phyloP scores from a whole-genome alignment of 1,140 invertebrate genomes.

The Mactra quadrangularis region DNA sequence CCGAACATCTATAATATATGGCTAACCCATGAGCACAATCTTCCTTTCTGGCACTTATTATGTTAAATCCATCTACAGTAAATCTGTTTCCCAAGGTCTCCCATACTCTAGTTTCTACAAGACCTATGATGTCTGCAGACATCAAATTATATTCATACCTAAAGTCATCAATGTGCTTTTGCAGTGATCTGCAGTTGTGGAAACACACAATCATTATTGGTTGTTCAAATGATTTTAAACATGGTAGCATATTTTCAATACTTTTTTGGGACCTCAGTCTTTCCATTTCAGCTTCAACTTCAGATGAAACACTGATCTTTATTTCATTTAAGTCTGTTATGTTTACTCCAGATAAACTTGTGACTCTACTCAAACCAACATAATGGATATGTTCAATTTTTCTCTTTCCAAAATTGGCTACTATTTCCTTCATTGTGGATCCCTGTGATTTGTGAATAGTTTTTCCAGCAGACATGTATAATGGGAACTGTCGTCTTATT shows the following conservation, averaged over 20 bases:
- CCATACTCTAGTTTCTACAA: constrained; percentile 47
- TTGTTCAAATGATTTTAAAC: neutral
- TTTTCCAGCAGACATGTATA: constrained; percentile 46
- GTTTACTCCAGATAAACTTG: constrained; percentile 18
- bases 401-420: constrained; percentile 41
- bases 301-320: constrained; percentile 38
- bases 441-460: constrained; percentile 55
- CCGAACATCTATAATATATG: neutral
- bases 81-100: neutral
- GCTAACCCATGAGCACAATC: constrained; percentile 25
- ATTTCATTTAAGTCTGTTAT: constrained; percentile 9
- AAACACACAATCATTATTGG: constrained; percentile 26
- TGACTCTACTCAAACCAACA: constrained; percentile 53
- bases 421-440: constrained; percentile 32
- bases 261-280: constrained; percentile 5
- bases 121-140: constrained; percentile 26
- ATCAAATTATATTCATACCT: constrained; percentile 35
- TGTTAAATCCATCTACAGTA: constrained; percentile 3
- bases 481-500: constrained; percentile 31
- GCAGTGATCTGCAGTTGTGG: constrained; percentile 42
- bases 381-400: constrained; percentile 39
- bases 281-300: constrained; percentile 48
- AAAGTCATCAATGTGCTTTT: constrained; percentile 40
- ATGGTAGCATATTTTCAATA: neutral
- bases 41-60: neutral